Evolutionary conservation across 2,888 invertebrate species (phyloP), one percentile per base, ranked within the genome.

Genomic region (Leptogaster cylindrica): DNA sequence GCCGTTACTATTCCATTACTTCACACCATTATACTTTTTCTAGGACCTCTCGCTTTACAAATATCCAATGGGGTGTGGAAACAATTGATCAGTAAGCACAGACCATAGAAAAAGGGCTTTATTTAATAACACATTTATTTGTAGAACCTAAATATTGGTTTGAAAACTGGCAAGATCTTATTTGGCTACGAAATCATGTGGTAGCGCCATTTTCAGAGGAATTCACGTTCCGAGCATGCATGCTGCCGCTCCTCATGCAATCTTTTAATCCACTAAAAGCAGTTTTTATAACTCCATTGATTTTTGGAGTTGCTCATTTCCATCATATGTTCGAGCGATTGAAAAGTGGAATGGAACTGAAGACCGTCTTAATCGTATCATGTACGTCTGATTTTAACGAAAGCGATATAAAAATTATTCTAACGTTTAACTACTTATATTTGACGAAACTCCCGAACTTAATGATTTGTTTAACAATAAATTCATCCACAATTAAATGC

Each of bases 201-300:
- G 91, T 96, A 74, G 96, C 96, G 1, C 97, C 97, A 0, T 79
- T 97, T 58, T 93, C 95, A 67, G 97, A 97, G 81, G 97, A 97
- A 80, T 94, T 96, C 84, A 94, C 95, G 5, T 97, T 95, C 81
- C 85, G 97, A 72, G 93, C 95, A 1, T 97, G 96, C 77, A 96
- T 97, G 94, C 84, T 97, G 81, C 95, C 97, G 3, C 79, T 97
- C 39, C 83, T 97, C 41, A 81, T 95, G 72, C 93, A 95, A 76
- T 91, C 92, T 76, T 88, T 94, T 73, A 82, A 86, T 23, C 90
- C 91, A 0, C 79, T 86, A 28, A 86, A 85, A 68, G 90, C 93
- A 18, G 87, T 96, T 48, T 89, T 95, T 74, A 84, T 93, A 70
- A 92, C 92, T 72, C 95, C 97, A 1, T 77, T 97, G 18, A 92